A percentile compares a stretch with the other conserved stretches of the same genome.
These are phyloP conservation scores for Sphaeramia orbicularis DNA, from an alignment of 2,797 vertebrate species.

Conservation along the genomic window DNA sequence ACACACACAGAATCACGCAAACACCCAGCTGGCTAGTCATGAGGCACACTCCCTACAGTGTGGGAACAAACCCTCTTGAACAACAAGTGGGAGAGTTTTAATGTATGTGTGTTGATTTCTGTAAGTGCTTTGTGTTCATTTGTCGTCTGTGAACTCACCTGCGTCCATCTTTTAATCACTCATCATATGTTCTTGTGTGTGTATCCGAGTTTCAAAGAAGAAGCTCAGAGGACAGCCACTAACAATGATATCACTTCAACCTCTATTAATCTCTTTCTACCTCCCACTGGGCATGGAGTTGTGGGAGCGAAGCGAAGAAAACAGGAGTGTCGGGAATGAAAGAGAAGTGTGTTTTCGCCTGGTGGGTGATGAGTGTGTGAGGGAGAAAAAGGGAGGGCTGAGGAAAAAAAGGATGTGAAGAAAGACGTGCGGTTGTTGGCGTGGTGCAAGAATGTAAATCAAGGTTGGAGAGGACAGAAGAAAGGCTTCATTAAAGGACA, in stretches of 20 bases:
- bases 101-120: conserved; percentile 8
- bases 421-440: conserved; percentile 39
- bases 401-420: conserved; percentile 22
- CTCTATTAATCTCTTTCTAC: conserved; percentile 61
- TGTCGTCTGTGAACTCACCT: conserved; percentile 46
- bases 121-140: conserved; percentile 22
- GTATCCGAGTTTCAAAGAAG: conserved; percentile 36
- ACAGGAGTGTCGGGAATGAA: conserved; percentile 67
- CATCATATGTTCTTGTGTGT: conserved; percentile 31
- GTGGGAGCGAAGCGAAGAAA: conserved; percentile 60
- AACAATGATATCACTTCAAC: conserved; percentile 78
- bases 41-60: conserved; percentile 56
- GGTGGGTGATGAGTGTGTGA: conserved; percentile 59
- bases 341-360: conserved; percentile 62
- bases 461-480: conserved; percentile 32
- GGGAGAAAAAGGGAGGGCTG: conserved; percentile 20
- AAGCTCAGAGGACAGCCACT: conserved; percentile 50
- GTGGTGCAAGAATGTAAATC: conserved; percentile 37
- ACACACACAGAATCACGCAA: conserved; percentile 29
- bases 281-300: conserved; percentile 67
- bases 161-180: conserved; percentile 39
- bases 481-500: conserved; percentile 42
- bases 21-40: conserved; percentile 57
- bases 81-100: conserved; percentile 32
- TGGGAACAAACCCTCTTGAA: conserved; percentile 61